Conservation (phyloP, 2,888 invertebrate species). For the Conchocele bisecta region DNA sequence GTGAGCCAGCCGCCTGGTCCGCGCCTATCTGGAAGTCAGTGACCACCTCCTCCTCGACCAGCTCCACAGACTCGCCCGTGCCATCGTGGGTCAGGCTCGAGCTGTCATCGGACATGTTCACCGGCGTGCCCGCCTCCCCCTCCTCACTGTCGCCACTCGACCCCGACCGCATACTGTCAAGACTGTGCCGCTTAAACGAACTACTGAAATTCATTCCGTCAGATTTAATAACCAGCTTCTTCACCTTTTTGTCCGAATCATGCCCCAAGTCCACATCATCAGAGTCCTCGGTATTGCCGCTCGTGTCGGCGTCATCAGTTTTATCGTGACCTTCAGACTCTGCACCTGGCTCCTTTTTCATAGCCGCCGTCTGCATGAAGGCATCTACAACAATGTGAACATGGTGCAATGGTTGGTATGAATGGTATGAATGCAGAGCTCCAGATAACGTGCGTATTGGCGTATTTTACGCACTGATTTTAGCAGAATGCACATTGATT, state of each 20-base stretch:
- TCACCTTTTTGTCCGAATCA: constrained; percentile 40
- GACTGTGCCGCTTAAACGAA: constrained; percentile 50
- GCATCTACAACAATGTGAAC: too few relatives aligned
- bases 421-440: too few relatives aligned
- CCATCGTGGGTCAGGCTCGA: background rate
- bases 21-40: constrained; percentile 69
- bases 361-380: too few relatives aligned
- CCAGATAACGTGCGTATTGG: too few relatives aligned
- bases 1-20: too few relatives aligned
- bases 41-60: constrained; percentile 52
- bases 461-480: too few relatives aligned
- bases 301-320: too few relatives aligned
- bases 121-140: constrained; percentile 10
- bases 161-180: constrained; percentile 36
- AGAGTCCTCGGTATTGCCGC: too few relatives aligned
- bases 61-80: constrained; percentile 13
- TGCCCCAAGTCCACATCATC: background rate
- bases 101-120: background rate
- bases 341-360: too few relatives aligned
- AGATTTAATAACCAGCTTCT: constrained; percentile 68
- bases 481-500: too few relatives aligned
- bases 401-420: too few relatives aligned
- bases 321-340: too few relatives aligned
- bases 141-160: constrained; percentile 1
- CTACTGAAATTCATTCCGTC: constrained; percentile 70